Evolutionary conservation across 2,113 vertebrate species (phyloP).

Genomic region (Euleptes europaea): DNA sequence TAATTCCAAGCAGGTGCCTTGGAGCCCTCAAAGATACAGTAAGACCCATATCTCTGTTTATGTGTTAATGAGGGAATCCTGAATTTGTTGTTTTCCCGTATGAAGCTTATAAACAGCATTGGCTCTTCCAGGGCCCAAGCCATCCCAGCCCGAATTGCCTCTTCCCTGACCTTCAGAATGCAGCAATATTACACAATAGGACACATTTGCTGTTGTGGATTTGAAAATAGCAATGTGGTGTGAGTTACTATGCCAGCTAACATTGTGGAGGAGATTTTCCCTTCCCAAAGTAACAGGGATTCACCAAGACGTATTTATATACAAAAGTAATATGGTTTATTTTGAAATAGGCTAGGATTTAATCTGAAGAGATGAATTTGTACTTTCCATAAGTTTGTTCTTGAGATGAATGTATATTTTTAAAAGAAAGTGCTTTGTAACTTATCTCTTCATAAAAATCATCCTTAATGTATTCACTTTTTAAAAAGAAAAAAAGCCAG

Average conservation of each 20-base stretch:
- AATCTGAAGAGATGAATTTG: background rate
- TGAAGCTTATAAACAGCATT: background rate
- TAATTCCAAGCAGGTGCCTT: background rate
- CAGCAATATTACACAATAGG: background rate
- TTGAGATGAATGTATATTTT: background rate
- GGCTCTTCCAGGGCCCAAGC: constrained; percentile 9
- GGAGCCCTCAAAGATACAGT: background rate
- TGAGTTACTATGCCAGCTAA: constrained; percentile 17
- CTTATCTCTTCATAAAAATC: background rate
- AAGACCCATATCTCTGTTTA: background rate
- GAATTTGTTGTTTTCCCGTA: background rate
- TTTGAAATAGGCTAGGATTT: background rate
- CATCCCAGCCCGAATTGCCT: fast-evolving
- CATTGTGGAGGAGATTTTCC: background rate
- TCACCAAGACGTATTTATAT: background rate
- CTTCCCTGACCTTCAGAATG: background rate
- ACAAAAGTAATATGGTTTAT: background rate
- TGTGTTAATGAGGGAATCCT: background rate
- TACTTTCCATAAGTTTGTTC: background rate
- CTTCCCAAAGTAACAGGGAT: background rate
- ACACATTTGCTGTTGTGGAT: constrained; percentile 7
- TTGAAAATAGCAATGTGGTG: background rate
- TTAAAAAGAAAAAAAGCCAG: no score
- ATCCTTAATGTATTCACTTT: background rate
- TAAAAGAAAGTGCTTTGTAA: background rate